A percentile compares a stretch with the other conserved stretches of the same genome.
phyloP scores from a whole-genome alignment of 2,797 vertebrate species.

The Molossus molossus region DNA sequence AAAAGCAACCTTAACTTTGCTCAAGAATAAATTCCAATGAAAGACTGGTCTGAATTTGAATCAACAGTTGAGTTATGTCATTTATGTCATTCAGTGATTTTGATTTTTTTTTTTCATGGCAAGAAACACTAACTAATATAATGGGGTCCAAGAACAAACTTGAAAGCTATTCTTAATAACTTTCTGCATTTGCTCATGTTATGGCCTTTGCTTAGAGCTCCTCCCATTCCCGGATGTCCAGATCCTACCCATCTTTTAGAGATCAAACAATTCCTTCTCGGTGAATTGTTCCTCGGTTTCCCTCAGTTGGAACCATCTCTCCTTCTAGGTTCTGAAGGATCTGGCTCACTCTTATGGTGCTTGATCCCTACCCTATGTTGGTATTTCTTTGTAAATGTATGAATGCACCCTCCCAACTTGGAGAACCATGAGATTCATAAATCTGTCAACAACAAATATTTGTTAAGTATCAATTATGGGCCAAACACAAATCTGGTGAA shows the following conservation, averaged over 20 bases:
- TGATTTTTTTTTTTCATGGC: not conserved
- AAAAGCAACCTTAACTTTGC: conserved; percentile 38
- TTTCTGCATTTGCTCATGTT: not conserved
- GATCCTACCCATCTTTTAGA: not conserved
- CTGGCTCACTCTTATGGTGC: not conserved
- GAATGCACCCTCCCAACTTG: not conserved
- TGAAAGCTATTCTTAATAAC: conserved; percentile 14
- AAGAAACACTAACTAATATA: not conserved
- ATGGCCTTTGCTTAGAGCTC: not conserved
- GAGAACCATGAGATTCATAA: not conserved
- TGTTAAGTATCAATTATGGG: not conserved
- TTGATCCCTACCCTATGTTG: not conserved
- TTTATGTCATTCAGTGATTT: not conserved
- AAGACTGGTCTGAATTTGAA: conserved; percentile 5
- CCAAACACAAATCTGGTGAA: conserved; percentile 31
- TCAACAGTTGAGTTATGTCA: not conserved
- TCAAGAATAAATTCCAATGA: not conserved
- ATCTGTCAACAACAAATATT: not conserved
- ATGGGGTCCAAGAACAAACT: not conserved
- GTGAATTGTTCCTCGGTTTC: not conserved
- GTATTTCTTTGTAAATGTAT: not conserved
- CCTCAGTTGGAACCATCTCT: not conserved
- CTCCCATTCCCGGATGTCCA: not conserved
- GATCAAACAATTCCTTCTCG: not conserved
- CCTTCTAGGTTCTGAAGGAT: not conserved